Conservation (phyloP, 1,140 invertebrate species). For the Drosophila tristis region DNA sequence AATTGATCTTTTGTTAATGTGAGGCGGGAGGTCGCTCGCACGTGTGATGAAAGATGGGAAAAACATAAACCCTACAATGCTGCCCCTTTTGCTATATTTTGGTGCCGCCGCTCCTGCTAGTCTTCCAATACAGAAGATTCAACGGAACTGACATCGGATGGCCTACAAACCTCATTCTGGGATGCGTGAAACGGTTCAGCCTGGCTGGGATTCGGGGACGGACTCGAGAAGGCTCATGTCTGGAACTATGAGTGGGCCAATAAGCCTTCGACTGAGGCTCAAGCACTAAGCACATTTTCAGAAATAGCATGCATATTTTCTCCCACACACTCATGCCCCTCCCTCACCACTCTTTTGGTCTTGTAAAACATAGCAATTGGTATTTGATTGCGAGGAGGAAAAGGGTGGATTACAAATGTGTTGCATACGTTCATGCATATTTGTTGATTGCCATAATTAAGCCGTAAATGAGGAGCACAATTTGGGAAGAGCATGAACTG, state of each 20-base stretch:
- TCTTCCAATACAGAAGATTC: neutral
- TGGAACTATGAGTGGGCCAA: neutral
- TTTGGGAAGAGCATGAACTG: too few relatives aligned
- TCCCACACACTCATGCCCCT: neutral
- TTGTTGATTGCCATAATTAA: conserved; percentile 78
- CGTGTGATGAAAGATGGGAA: too few relatives aligned
- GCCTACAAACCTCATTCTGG: conserved; percentile 56
- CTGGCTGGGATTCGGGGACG: too few relatives aligned
- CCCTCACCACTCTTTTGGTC: neutral
- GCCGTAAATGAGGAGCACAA: conserved; percentile 67
- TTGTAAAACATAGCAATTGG: conserved; percentile 57
- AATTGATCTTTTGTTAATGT: too few relatives aligned
- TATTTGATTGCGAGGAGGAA: conserved; percentile 35
- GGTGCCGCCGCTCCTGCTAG: conserved; percentile 7
- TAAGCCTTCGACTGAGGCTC: conserved; percentile 20
- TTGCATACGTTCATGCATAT: conserved; percentile 74
- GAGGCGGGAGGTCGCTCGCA: too few relatives aligned
- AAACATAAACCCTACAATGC: conserved; percentile 9
- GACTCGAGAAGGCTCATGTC: too few relatives aligned
- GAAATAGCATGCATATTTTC: conserved; percentile 71
- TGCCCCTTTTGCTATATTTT: neutral
- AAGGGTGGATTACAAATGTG: conserved; percentile 42
- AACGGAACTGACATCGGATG: conserved; percentile 56
- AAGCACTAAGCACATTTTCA: conserved; percentile 56
- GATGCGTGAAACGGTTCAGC: too few relatives aligned